Percentiles rank a stretch among this genome's conserved stretches.
These are phyloP conservation scores for Xerus rutilus DNA, from an alignment of 2,797 vertebrate genomes.

Conservation along the genomic window DNA sequence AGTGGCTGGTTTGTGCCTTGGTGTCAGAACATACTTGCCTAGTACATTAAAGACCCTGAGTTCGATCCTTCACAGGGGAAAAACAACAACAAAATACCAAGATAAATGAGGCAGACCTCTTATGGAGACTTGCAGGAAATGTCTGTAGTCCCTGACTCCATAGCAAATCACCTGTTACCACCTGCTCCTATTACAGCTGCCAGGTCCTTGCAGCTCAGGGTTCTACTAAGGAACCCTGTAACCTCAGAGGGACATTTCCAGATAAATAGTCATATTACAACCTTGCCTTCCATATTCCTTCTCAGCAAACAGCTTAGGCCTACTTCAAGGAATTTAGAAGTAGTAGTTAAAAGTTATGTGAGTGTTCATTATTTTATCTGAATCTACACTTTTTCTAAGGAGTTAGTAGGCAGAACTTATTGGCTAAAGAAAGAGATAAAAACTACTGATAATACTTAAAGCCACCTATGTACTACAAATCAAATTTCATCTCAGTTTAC, in stretches of 20 bases:
- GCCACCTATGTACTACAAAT: not conserved
- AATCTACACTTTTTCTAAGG: not conserved
- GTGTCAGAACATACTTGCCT: no score
- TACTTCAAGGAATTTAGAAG: not conserved
- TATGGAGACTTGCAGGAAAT: not conserved
- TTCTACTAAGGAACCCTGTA: not conserved
- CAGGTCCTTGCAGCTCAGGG: not conserved
- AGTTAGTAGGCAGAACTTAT: not conserved
- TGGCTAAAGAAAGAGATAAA: conserved; percentile 12
- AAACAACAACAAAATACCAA: not conserved
- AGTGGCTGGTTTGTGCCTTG: no score
- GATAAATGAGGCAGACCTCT: not conserved
- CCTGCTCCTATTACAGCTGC: not conserved
- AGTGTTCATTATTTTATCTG: not conserved
- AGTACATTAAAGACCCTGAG: no score
- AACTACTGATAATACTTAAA: not conserved
- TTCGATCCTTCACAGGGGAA: no score
- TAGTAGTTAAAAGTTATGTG: not conserved
- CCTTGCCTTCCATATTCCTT: not conserved
- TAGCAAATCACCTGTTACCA: not conserved
- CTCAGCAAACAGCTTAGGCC: not conserved
- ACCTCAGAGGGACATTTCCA: not conserved
- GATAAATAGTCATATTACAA: not conserved
- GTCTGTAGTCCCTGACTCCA: not conserved
- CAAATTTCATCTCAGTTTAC: conserved; percentile 14